Base-by-base conservation (phyloP, 2,888 invertebrate species). In the Oxycera nigricornis region DNA sequence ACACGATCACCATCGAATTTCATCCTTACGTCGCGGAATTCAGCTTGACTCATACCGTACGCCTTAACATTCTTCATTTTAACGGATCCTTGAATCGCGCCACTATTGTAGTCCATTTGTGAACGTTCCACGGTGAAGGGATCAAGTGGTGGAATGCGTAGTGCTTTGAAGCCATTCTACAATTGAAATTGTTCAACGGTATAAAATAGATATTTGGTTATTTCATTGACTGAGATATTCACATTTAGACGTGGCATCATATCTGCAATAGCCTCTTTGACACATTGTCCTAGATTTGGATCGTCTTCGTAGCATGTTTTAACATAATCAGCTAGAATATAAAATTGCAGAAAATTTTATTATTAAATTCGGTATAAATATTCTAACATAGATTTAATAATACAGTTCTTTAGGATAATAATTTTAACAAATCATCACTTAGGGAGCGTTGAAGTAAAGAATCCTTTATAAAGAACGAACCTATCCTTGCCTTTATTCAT, bases 201-300 rank as follows among this genome's bases (percentile, higher is more conserved):
- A 55, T 31, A 24, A 28, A 46, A 3, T 52, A 24, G n/a, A 20
- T 9, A 55, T 35, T n/a, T 6, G 30, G 50, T 3, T 1, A 24
- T 24, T 39, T 22, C 24, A 55, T 9, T 20, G 22, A 55, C 9
- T 14, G 81, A 75, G 31, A 7, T 7, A 74, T 75, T 75, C 76
- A 81, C 81, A 76, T 80, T 82, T 14, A 87, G 77, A 31, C 83
- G 82, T 7, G 82, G 82, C 17, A 89, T 78, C 41, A 89, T 87
- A 14, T 84, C 80, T 79, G 88, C 87, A 2, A 90, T 85, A 1
- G 88, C 88, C 14, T 88, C 87, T 73, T 86, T 84, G 30, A 91
- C 81, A 78, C 91, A 91, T 68, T 88, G 87, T 79, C 89, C 89
- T 11, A 89, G 84, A 57, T 90, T 87, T n/a, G 86, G 85, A 70